Conservation (phyloP, 2,888 invertebrate genomes). For the Capitulum mitella region DNA sequence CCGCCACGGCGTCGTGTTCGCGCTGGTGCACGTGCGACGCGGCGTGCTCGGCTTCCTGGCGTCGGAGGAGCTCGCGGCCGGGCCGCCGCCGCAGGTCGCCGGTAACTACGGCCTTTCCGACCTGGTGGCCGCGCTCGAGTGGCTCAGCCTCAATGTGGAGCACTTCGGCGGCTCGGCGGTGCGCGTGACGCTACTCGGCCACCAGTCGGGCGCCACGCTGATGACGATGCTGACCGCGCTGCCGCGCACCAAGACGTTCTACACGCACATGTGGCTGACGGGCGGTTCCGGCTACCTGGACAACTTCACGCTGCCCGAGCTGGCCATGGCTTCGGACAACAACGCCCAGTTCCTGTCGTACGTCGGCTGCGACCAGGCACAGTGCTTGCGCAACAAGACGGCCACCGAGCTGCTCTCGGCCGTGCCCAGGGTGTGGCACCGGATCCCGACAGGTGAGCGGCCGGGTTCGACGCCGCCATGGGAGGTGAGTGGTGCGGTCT, state of each 20-base stretch:
- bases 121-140: constrained; percentile 63
- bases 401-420: constrained; percentile 55
- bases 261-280: constrained; percentile 69
- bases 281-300: constrained; percentile 44
- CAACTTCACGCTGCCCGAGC: constrained; percentile 27
- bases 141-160: constrained; percentile 72
- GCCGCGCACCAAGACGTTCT: constrained; percentile 54
- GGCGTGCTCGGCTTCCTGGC: constrained; percentile 68
- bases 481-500: too few relatives aligned
- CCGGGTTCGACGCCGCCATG: too few relatives aligned
- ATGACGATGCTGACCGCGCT: constrained; percentile 64
- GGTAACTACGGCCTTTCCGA: constrained; percentile 83
- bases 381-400: constrained; percentile 46
- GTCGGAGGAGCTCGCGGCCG: constrained; percentile 39
- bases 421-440: constrained; percentile 64
- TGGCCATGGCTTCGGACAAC: constrained; percentile 31
- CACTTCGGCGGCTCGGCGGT: constrained; percentile 74
- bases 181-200: constrained; percentile 73
- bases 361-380: constrained; percentile 39
- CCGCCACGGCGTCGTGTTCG: constrained; percentile 72
- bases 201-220: constrained; percentile 75
- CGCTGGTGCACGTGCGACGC: constrained; percentile 75
- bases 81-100: constrained; percentile 63
- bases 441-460: constrained; percentile 30
- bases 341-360: constrained; percentile 26